Base-by-base conservation (phyloP, 2,113 vertebrate genomes). In the Hypomesus transpacificus region DNA sequence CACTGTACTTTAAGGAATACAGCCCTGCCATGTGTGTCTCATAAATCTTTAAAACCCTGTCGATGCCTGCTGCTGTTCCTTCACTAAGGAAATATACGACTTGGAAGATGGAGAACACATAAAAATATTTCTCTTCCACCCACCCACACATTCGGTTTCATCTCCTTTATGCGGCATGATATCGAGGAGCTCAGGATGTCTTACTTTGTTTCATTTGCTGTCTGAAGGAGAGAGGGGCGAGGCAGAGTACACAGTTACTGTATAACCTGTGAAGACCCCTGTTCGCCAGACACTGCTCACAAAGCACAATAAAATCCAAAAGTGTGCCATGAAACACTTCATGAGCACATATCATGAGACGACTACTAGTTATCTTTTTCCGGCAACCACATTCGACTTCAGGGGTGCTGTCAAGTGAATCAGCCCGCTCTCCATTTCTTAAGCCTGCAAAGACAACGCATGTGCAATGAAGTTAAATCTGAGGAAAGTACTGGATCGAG, bases 11-110 rank as follows among this genome's bases (percentile, higher is more conserved):
- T 46, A 46, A 46, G 39, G 39, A 46, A 46, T 46, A 69, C n/a
- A 21, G 7, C 31, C 61, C 11, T 28, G 3, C 62, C 62, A 64
- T 67, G 70, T 54, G 76, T 61, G 72, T 74, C 82, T 82, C 75
- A 85, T 84, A 80, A 86, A 85, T 85, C 82, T 87, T 87, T 87
- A 88, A 88, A 46, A 89, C 82, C 84, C 80, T 79, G 82, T 88
- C 84, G 82, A 86, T 80, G 84, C 81, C 71, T 73, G 75, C 75
- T 80, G 62, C 81, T 83, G 76, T 76, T 78, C 61, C 64, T 77
- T 75, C 64, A 80, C 81, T 84, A 82, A 88, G 83, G 73, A 83
- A 85, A 70, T 69, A 73, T 80, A 54, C 21, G 3, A 46, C 63
- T 31, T 58, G 18, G 53, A 52, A 59, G 18, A 66, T 3, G 57